These are phyloP conservation scores for Apodemia hepburni DNA, from an alignment of 2,888 invertebrate genomes.

Conservation along the genomic window DNA sequence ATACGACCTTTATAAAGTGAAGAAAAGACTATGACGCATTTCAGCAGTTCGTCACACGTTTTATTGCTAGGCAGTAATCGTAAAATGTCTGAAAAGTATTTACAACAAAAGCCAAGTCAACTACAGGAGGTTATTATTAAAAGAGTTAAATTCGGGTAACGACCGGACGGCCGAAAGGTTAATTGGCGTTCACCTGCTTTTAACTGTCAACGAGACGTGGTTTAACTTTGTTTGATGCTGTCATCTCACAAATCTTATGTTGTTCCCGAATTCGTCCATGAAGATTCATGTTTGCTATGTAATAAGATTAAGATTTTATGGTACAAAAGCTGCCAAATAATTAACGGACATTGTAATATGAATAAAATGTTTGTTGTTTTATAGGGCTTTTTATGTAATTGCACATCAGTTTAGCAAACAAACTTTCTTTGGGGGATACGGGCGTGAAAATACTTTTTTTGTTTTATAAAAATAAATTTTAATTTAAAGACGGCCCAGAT, in stretches of 20 bases:
- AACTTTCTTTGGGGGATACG: too few species aligned
- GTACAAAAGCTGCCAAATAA: slow-evolving; percentile 60
- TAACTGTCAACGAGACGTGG: slow-evolving; percentile 51
- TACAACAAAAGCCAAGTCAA: slow-evolving; percentile 51
- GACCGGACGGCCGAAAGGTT: slow-evolving; percentile 62
- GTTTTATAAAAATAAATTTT: too few species aligned
- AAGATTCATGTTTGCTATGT: slow-evolving; percentile 44
- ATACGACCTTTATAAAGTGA: slow-evolving; percentile 37
- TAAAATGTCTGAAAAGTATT: slow-evolving; percentile 56
- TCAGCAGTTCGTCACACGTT: slow-evolving; percentile 52
- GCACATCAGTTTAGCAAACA: neutral
- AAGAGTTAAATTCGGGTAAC: slow-evolving; percentile 47
- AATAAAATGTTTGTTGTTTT: slow-evolving; percentile 1
- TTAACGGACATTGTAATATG: slow-evolving; percentile 56
- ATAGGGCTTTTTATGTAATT: neutral
- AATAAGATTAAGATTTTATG: slow-evolving; percentile 55
- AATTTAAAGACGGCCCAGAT: too few species aligned
- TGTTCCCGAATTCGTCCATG: slow-evolving; percentile 53
- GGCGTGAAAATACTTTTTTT: too few species aligned
- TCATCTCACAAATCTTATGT: slow-evolving; percentile 32
- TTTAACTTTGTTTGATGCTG: slow-evolving; percentile 52
- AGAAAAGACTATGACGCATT: slow-evolving; percentile 42
- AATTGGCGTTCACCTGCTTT: slow-evolving; percentile 66
- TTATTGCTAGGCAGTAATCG: slow-evolving; percentile 51
- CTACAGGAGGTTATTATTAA: slow-evolving; percentile 39